Conservation (phyloP, 2,113 vertebrate genomes). For the Tringa solitaria region DNA sequence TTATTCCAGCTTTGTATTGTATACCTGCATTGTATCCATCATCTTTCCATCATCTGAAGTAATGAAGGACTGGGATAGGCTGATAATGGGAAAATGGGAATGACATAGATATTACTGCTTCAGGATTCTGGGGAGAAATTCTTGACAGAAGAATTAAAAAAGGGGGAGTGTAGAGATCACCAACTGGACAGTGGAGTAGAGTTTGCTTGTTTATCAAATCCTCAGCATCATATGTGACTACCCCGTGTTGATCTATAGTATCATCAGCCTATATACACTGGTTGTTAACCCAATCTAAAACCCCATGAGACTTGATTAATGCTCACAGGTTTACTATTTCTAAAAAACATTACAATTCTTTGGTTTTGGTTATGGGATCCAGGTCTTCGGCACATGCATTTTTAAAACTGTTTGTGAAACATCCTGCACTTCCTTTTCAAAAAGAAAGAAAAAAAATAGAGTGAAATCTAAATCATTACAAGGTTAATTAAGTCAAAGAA, state of each 20-base stretch:
- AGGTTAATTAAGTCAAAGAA: not conserved
- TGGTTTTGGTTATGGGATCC: not conserved
- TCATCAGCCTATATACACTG: not conserved
- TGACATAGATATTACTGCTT: not conserved
- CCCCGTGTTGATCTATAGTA: not conserved
- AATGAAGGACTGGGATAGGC: not conserved
- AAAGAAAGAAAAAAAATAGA: not conserved
- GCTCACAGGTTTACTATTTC: not conserved
- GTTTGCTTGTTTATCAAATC: not conserved
- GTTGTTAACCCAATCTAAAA: not conserved
- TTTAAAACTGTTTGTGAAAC: not conserved
- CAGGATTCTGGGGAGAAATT: not conserved
- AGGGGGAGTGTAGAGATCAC: not conserved
- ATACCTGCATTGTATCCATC: too few species aligned
- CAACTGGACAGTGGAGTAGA: not conserved
- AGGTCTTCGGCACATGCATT: not conserved
- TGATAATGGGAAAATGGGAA: not conserved
- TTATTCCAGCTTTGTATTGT: not conserved
- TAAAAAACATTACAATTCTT: not conserved
- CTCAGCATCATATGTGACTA: not conserved
- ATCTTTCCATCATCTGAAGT: not conserved
- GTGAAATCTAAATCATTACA: not conserved
- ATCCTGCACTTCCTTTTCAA: not conserved
- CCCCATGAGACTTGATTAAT: not conserved
- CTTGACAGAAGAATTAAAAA: not conserved